phyloP scores from a whole-genome alignment of 1,140 invertebrate species.

The Drosophila nikananu region DNA sequence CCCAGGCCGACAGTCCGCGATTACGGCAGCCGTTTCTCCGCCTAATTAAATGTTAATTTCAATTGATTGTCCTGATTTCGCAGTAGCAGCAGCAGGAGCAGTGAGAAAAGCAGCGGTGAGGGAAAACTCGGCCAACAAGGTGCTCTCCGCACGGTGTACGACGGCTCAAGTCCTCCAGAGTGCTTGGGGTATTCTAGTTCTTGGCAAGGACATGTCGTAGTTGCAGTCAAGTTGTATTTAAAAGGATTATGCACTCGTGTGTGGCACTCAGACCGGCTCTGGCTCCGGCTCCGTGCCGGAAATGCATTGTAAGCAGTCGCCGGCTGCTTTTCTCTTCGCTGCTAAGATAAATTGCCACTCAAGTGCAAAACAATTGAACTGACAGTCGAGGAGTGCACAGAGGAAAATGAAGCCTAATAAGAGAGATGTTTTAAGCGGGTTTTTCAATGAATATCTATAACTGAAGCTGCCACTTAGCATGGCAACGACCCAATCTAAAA shows the following conservation, averaged over 20 bases:
- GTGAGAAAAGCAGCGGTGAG: not conserved
- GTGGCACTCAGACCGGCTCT: constrained; percentile 44
- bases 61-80: constrained; percentile 65
- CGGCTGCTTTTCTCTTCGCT: constrained; percentile 42
- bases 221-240: constrained; percentile 67
- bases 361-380: constrained; percentile 74
- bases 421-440: not conserved
- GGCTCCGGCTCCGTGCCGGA: constrained; percentile 37
- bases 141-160: constrained; percentile 14
- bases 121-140: constrained; percentile 38
- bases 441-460: not conserved
- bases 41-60: constrained; percentile 80
- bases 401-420: not conserved
- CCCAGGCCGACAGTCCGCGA: constrained; percentile 45
- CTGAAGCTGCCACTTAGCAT: not conserved
- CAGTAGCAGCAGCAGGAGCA: not conserved
- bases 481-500: not conserved
- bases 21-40: constrained; percentile 54
- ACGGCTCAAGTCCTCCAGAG: constrained; percentile 24
- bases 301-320: constrained; percentile 78
- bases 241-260: constrained; percentile 79
- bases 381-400: constrained; percentile 42
- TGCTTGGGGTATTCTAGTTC: constrained; percentile 37
- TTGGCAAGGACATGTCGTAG: constrained; percentile 54
- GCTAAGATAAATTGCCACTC: constrained; percentile 75